Base-by-base conservation (phyloP, 2,113 vertebrate genomes). In the Scolopax mira region DNA sequence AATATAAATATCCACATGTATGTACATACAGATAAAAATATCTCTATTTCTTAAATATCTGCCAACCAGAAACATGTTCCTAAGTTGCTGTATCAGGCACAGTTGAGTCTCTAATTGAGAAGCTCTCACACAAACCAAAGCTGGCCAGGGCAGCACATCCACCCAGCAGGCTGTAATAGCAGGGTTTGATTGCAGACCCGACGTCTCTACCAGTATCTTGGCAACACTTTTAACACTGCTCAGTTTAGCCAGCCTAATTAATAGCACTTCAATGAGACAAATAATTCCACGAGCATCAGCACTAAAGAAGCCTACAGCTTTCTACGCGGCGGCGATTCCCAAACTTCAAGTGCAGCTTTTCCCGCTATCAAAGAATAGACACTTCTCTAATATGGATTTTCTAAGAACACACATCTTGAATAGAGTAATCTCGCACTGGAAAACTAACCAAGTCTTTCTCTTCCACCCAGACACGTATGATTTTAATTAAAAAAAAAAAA, bases 221-320 rank as follows among this genome's bases (percentile, higher is more conserved):
- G 91, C 95, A 96, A 94, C 85, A 64, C 69, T 90, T 84, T 16
- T 55, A 90, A 80, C 49, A 61, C 69, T 67, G 55, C 79, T 93
- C 61, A 84, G 83, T 70, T 94, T 67, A 84, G 64, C 75, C 83
- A 89, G 75, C 30, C 89, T 90, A 95, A 97, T 96, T 97, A 95
- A 93, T 30, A 81, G 77, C 28, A 57, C 60, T 74, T 90, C 88
- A 80, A 71, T 48, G 77, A 93, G 79, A 92, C 88, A 93, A 93
- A 48, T 51, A 86, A 89, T 74, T 82, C 77, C 55, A 28, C 4
- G 31, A 80, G 35, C 64, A 71, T 25, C 85, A 78, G 79, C 88
- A 78, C 67, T 58, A 33, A 90, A 66, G 75, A 28, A 84, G 89
- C 65, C 90, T 81, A 71, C 48, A 86, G 44, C 72, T 42, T 80